phyloP scores from a whole-genome alignment of 2,113 vertebrate species.

The Papio anubis region DNA sequence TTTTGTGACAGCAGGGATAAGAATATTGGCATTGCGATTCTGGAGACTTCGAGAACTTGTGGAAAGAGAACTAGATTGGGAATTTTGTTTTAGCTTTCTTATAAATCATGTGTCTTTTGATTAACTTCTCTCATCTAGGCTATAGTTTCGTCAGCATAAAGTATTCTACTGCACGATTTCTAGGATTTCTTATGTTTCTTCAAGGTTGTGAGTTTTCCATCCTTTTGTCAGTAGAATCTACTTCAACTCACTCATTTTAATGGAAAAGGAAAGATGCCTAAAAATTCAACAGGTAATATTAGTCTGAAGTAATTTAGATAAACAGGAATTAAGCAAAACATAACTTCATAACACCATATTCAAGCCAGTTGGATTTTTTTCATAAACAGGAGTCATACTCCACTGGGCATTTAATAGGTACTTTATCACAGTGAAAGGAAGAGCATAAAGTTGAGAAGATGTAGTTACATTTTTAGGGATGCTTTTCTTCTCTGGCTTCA shows the following conservation, averaged over 20 bases:
- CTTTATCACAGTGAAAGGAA: background rate
- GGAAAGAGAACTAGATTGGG: background rate
- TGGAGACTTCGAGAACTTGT: background rate
- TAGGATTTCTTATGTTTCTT: background rate
- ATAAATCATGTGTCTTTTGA: background rate
- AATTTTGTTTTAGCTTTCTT: background rate
- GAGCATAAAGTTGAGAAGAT: background rate
- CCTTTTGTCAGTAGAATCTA: background rate
- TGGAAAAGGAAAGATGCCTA: background rate
- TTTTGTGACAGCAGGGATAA: background rate
- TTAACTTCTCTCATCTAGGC: background rate
- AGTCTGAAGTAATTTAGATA: background rate
- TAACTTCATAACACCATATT: slow-evolving; percentile 13
- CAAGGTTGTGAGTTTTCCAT: background rate
- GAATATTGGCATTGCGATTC: background rate
- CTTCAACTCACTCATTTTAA: background rate
- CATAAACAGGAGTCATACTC: background rate
- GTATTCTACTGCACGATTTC: background rate
- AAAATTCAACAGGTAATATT: background rate
- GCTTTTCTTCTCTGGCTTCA: background rate
- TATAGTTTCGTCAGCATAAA: background rate
- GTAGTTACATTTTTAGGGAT: background rate
- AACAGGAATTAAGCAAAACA: slow-evolving; percentile 25
- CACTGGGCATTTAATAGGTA: background rate
- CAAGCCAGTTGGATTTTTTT: background rate